Conservation (phyloP, 2,797 vertebrate genomes). For the Hemitrygon akajei region DNA sequence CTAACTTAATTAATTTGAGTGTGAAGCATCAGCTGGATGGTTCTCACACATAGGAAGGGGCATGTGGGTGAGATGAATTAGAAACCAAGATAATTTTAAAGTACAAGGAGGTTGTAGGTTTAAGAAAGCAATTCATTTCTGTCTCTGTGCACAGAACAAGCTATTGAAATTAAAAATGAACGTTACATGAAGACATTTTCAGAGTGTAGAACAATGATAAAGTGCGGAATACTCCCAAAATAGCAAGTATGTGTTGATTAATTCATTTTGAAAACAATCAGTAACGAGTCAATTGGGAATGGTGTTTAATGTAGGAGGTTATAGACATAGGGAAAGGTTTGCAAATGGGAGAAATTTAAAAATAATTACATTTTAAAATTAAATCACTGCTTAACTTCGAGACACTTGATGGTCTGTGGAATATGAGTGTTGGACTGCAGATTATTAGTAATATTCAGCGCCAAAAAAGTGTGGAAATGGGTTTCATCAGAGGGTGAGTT, state of each 20-base stretch:
- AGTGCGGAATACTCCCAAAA: not conserved
- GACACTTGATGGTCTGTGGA: too few relatives aligned
- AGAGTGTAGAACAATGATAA: not conserved
- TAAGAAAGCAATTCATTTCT: not conserved
- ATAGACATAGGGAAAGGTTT: too few relatives aligned
- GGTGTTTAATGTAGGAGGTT: not conserved
- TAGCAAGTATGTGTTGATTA: not conserved
- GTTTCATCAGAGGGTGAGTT: too few relatives aligned
- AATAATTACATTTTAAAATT: too few relatives aligned
- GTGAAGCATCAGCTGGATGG: not conserved
- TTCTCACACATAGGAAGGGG: not conserved
- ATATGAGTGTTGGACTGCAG: too few relatives aligned
- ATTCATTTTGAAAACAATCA: not conserved
- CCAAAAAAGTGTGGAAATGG: too few relatives aligned
- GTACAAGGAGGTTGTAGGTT: not conserved
- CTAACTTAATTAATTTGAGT: not conserved
- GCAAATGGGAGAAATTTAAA: too few relatives aligned
- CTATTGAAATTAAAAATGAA: not conserved
- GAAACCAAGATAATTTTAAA: not conserved
- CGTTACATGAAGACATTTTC: not conserved
- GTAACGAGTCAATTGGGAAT: not conserved
- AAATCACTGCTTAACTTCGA: too few relatives aligned
- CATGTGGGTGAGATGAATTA: not conserved
- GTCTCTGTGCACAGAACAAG: not conserved
- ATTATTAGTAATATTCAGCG: too few relatives aligned